These are phyloP conservation scores for Choristoneura fumiferana DNA, from an alignment of 1,140 invertebrate genomes.

Conservation along the genomic window DNA sequence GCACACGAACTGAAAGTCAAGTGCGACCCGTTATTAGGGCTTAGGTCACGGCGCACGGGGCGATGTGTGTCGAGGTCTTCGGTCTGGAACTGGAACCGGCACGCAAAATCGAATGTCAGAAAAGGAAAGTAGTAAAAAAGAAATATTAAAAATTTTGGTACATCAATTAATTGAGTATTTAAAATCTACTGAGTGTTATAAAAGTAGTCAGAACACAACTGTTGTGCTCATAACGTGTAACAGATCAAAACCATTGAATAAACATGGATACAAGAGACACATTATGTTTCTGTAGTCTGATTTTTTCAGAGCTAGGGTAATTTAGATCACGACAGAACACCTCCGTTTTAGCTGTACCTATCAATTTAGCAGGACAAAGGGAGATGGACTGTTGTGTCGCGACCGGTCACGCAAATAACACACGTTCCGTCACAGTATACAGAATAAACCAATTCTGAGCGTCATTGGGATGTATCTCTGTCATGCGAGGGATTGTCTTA, in stretches of 20 bases:
- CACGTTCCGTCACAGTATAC: neutral
- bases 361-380: constrained; percentile 41
- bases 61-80: constrained; percentile 48
- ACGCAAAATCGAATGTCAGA: neutral
- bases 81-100: neutral
- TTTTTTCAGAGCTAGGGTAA: constrained; percentile 28
- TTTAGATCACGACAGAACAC: constrained; percentile 42
- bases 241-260: too few species aligned
- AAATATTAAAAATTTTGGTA: too few species aligned
- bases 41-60: constrained; percentile 47
- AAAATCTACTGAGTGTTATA: too few species aligned
- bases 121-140: too few species aligned
- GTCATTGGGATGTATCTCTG: too few species aligned
- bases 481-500: too few species aligned
- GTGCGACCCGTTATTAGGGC: constrained; percentile 54
- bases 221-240: too few species aligned
- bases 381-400: constrained; percentile 22
- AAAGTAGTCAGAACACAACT: too few species aligned
- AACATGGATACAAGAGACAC: too few species aligned
- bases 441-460: neutral
- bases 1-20: constrained; percentile 44
- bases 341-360: constrained; percentile 43
- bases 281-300: too few species aligned
- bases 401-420: constrained; percentile 35
- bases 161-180: too few species aligned